Evolutionary conservation across 2,888 invertebrate species (phyloP), one percentile per base, ranked within the genome.

Genomic region (Drosophila falleni): DNA sequence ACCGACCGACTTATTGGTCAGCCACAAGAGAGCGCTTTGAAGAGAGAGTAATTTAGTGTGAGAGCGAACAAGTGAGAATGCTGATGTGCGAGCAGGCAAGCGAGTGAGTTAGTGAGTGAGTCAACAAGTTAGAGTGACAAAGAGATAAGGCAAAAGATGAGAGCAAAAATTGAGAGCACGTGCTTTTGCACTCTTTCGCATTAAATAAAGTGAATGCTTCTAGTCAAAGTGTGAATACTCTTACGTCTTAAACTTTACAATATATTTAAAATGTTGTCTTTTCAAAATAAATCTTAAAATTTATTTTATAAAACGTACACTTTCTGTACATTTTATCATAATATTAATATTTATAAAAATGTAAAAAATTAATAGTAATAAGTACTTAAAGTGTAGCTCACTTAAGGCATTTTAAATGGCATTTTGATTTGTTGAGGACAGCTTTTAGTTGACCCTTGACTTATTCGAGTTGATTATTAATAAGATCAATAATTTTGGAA

Each of bases 131-230:
- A 35, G n/a, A n/a, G 50, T 35, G 19, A 19, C 10, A 8, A 8
- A 35, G n/a, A n/a, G n/a, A n/a, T n/a, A n/a, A n/a, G n/a, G n/a
- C n/a, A n/a, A n/a, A n/a, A n/a, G n/a, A n/a, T n/a, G n/a, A n/a
- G n/a, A n/a, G 50, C 19, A 39, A 39, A 37, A 33, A n/a, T 41
- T 5, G 10, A 37, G 51, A 59, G 50, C 53, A 65, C 51, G 60
- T 65, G 60, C 53, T 37, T 35, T 58, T 5, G 49, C 37, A 41
- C n/a, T 58, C 9, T 54, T 50, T 64, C 50, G n/a, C 41, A 44
- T 47, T 46, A 16, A 33, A 62, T 59, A 55, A 3, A 23, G 5
- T 10, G 10, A 15, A 13, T 44, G 31, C 4, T 37, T 26, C 2
- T 37, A 49, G 29, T 8, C 61, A 50, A 74, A 41, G 11, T 15